phyloP scores from a whole-genome alignment of 2,797 vertebrate species.

The Spea hammondii region DNA sequence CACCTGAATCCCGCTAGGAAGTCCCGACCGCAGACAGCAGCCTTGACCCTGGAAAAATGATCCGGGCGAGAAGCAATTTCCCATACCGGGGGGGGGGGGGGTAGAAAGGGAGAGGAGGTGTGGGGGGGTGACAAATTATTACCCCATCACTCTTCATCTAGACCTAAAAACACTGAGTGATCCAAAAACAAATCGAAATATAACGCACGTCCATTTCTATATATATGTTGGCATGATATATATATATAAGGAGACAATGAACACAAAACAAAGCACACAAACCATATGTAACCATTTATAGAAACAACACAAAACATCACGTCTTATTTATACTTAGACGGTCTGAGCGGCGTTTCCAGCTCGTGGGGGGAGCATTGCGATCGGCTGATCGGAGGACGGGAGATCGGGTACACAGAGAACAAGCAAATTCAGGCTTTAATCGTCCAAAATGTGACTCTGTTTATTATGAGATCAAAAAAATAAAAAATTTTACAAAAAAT shows the following conservation, averaged over 20 bases:
- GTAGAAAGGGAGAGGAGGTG: too few species aligned
- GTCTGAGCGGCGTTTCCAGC: constrained; percentile 41
- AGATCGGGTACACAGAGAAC: not conserved
- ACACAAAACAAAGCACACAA: constrained; percentile 45
- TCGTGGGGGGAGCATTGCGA: constrained; percentile 19
- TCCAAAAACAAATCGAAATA: too few species aligned
- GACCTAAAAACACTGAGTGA: too few species aligned
- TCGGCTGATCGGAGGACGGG: constrained; percentile 2
- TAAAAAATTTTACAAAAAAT: not conserved
- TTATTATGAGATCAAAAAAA: constrained; percentile 56
- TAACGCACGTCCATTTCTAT: not conserved
- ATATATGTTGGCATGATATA: constrained; percentile 8
- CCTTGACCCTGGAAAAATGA: too few species aligned
- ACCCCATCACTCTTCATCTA: too few species aligned
- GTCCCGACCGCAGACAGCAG: too few species aligned
- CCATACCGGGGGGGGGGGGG: too few species aligned
- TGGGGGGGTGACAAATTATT: too few species aligned
- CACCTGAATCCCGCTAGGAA: too few species aligned
- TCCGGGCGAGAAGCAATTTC: too few species aligned
- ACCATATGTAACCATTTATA: constrained; percentile 33
- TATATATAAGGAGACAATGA: constrained; percentile 11
- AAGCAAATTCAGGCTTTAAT: too few species aligned
- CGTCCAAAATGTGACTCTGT: constrained; percentile 21
- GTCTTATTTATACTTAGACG: constrained; percentile 43
- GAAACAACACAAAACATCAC: constrained; percentile 31